Conservation (phyloP, 2,888 invertebrate species). For the Odontothrips loti region DNA sequence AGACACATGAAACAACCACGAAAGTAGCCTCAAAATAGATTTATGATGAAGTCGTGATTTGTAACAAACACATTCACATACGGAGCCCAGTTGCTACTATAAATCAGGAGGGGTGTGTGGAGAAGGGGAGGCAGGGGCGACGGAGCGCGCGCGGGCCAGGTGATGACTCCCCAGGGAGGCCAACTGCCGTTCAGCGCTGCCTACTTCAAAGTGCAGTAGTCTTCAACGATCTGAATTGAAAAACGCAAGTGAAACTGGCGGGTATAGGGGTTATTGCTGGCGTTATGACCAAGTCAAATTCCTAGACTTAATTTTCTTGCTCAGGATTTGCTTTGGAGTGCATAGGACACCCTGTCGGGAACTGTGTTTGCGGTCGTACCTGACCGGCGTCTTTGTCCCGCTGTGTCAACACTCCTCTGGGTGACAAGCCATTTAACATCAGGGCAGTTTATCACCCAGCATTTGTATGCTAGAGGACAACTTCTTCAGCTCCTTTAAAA, state of each 20-base stretch:
- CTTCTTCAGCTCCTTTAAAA: neutral
- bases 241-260: no score
- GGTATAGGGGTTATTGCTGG: no score
- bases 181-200: neutral
- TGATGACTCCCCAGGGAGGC: constrained; percentile 11
- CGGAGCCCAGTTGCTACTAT: neutral
- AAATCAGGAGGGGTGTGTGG: neutral
- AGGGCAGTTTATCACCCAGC: neutral
- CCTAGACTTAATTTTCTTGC: no score
- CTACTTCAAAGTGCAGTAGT: no score
- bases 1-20: neutral
- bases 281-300: no score
- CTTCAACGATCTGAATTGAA: no score
- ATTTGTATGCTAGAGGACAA: neutral
- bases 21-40: neutral
- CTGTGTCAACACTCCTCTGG: neutral
- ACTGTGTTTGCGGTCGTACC: neutral
- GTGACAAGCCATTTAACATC: neutral
- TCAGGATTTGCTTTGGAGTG: no score
- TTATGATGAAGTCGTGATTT: constrained; percentile 16
- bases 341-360: no score
- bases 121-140: no score
- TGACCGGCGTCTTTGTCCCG: neutral
- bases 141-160: neutral
- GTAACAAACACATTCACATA: neutral